A percentile compares a stretch with the other conserved stretches of the same genome.
phyloP scores from a whole-genome alignment of 1,140 invertebrate species.

The Ridgeia piscesae region DNA sequence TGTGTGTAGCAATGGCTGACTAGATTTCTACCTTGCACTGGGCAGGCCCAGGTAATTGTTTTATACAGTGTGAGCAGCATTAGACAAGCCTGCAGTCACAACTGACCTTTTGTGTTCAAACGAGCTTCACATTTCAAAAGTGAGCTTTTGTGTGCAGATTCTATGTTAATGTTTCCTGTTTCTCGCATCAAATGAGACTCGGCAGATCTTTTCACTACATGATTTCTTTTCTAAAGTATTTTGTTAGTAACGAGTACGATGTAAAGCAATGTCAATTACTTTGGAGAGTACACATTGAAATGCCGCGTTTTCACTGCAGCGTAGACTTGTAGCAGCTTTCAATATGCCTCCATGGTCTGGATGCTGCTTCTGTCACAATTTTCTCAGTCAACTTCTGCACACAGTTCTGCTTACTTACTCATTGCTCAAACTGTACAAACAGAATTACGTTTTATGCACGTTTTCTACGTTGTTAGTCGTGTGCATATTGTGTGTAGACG shows the following conservation, averaged over 20 bases:
- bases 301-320: background rate
- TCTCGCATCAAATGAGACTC: background rate
- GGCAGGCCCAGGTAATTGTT: background rate
- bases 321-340: background rate
- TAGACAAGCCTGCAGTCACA: background rate
- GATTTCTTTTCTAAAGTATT: background rate
- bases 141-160: background rate
- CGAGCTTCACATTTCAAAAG: background rate
- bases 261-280: background rate
- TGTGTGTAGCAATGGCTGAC: background rate
- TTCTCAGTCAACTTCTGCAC: background rate
- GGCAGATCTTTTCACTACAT: background rate
- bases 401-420: background rate
- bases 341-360: background rate
- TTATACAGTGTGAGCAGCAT: background rate
- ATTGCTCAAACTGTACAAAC: constrained; percentile 5
- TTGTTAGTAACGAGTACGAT: background rate
- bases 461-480: background rate
- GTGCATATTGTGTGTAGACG: background rate
- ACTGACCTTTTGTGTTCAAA: background rate
- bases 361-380: background rate
- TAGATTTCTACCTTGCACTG: background rate
- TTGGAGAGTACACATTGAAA: background rate
- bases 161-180: background rate
- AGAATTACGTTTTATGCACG: background rate